Percentiles rank a stretch among this genome's conserved stretches.
phyloP scores from a whole-genome alignment of 1,140 invertebrate genomes.

The Megalonaias nervosa region DNA sequence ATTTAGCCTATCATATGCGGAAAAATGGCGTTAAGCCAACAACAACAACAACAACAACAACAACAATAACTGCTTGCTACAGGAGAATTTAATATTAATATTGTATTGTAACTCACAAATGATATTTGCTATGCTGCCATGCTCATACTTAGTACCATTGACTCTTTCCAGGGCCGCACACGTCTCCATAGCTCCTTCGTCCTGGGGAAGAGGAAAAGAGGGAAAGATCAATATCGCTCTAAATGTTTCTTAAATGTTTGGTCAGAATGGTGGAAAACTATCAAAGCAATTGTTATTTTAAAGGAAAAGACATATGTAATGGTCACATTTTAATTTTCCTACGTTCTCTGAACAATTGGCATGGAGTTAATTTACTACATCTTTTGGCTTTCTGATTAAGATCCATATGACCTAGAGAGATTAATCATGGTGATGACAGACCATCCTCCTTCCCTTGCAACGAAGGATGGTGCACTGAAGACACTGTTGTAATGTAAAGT shows the following conservation, averaged over 20 bases:
- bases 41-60: too few relatives aligned
- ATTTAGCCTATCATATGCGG: too few relatives aligned
- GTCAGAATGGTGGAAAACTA: neutral
- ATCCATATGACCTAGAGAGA: too few relatives aligned
- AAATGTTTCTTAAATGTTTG: neutral
- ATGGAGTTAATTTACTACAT: neutral
- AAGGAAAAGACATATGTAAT: neutral
- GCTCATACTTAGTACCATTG: constrained; percentile 49
- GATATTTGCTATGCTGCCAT: constrained; percentile 48
- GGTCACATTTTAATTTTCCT: neutral
- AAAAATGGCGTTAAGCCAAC: too few relatives aligned
- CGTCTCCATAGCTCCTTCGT: constrained; percentile 33
- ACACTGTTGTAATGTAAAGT: too few relatives aligned
- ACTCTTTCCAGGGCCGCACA: constrained; percentile 38
- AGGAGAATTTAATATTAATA: neutral
- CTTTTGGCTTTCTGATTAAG: neutral
- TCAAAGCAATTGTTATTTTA: neutral
- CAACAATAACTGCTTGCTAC: too few relatives aligned
- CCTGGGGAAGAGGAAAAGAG: constrained; percentile 22
- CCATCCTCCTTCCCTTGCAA: too few relatives aligned
- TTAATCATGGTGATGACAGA: too few relatives aligned
- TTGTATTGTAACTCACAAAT: constrained; percentile 42
- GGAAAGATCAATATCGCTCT: neutral
- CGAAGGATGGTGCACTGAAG: too few relatives aligned
- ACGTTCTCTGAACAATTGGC: neutral